Evolutionary conservation across 2,113 vertebrate genomes (phyloP), one percentile per base, ranked within the genome.

Genomic region (Antechinus flavipes): DNA sequence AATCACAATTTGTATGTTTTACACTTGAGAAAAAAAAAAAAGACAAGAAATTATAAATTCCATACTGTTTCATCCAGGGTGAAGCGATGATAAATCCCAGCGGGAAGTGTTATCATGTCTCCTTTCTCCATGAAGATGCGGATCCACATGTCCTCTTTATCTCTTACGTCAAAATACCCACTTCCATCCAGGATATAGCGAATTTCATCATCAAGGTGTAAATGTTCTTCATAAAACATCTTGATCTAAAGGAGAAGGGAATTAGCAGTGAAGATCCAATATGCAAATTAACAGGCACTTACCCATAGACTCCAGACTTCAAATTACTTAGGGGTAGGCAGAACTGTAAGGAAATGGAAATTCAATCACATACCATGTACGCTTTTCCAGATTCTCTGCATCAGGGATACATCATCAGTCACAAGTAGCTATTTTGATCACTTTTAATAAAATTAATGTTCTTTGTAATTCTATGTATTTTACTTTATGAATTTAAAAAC

Each of bases 51-150:
- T 35, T 1, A 90, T 52, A 52, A 53, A 90, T 8, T 0, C 0
- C 61, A 56, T 98, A 99, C 99, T 0, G 98, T 99, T 95, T 99
- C 98, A 3, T 99, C 99, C 98, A 99, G 95, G 0, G 99, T 99
- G 98, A 99, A 99, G 96, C 99, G 99, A 97, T 99, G 99, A 96
- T 99, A 99, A 89, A 99, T 99, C 50, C 99, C 99, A 0, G 99
- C 99, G 0, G 99, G 99, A 0, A 99, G 98, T 0, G 99, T 99
- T 97, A 99, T 99, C 99, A 99, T 97, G 97, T 99, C 99, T 30
- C 99, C 99, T 84, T 99, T 99, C 27, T 96, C 97, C 98, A 99
- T 98, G 93, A 96, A 98, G 54, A 99, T 99, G 35, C 99, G 98
- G 97, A 99, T 99, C 99, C 99, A 99, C 26, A 97, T 98, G 94